Evolutionary conservation across 2,113 vertebrate species (phyloP).

Genomic region (Equus przewalskii): DNA sequence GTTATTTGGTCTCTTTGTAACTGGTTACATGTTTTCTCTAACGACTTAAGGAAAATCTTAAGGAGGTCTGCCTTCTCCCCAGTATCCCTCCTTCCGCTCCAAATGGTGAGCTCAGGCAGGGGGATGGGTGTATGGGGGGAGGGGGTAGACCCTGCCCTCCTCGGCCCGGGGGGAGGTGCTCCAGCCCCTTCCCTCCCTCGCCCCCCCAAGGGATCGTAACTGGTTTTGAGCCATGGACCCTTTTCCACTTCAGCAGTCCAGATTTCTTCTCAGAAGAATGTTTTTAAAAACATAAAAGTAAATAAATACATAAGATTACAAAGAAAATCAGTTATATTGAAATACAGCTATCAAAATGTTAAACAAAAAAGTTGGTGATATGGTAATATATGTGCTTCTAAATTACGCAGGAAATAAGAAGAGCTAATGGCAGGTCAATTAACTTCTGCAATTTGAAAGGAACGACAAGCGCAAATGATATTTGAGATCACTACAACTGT

Average conservation of each 20-base stretch:
- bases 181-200: background rate
- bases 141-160: background rate
- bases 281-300: background rate
- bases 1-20: slow-evolving; percentile 24
- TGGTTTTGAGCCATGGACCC: background rate
- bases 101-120: background rate
- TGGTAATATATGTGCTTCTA: background rate
- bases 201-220: background rate
- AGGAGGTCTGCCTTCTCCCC: background rate
- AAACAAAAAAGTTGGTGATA: background rate
- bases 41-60: slow-evolving; percentile 11
- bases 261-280: background rate
- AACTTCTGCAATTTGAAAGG: background rate
- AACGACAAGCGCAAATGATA: background rate
- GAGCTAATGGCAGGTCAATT: background rate
- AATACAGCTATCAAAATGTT: slow-evolving; percentile 21
- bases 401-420: background rate
- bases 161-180: background rate
- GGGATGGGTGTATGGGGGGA: too few relatives aligned
- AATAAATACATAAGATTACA: background rate
- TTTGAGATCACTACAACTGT: background rate
- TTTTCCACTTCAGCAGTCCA: background rate
- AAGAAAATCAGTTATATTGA: slow-evolving; percentile 18
- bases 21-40: background rate
- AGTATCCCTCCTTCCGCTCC: background rate